Evolutionary conservation across 2,888 invertebrate genomes (phyloP).

Genomic region (Congeria kusceri): DNA sequence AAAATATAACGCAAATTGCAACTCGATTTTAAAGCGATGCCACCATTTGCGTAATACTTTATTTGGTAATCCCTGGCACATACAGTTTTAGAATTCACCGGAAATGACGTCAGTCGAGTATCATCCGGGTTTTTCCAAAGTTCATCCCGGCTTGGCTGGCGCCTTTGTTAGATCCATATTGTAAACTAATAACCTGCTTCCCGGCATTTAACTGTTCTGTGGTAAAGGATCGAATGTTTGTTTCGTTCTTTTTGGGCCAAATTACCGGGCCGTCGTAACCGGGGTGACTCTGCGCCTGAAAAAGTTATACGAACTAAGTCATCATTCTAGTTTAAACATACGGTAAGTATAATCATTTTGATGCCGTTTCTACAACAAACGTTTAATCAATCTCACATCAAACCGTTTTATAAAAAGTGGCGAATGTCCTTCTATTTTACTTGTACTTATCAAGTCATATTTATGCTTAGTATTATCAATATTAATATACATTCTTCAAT

Average conservation of each 20-base stretch:
- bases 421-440: too few relatives aligned
- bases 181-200: constrained; percentile 93
- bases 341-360: too few relatives aligned
- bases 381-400: too few relatives aligned
- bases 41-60: not conserved
- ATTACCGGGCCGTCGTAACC: constrained; percentile 89
- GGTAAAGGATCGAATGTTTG: constrained; percentile 96
- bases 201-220: constrained; percentile 97
- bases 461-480: too few relatives aligned
- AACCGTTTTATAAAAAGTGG: too few relatives aligned
- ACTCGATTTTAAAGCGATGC: too few relatives aligned
- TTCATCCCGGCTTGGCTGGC: constrained; percentile 98
- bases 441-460: too few relatives aligned
- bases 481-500: too few relatives aligned
- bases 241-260: constrained; percentile 98
- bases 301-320: too few relatives aligned
- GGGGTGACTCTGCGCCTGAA: constrained; percentile 77
- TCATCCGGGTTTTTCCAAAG: constrained; percentile 83
- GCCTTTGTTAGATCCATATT: constrained; percentile 96
- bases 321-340: too few relatives aligned
- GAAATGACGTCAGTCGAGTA: constrained; percentile 65
- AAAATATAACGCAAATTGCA: too few relatives aligned
- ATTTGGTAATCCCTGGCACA: constrained; percentile 4
- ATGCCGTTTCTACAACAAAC: too few relatives aligned
- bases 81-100: not conserved